Percentiles rank a stretch among this genome's conserved stretches.
Evolutionary conservation across 1,140 invertebrate genomes (phyloP).

Genomic region (Polyergus mexicanus): DNA sequence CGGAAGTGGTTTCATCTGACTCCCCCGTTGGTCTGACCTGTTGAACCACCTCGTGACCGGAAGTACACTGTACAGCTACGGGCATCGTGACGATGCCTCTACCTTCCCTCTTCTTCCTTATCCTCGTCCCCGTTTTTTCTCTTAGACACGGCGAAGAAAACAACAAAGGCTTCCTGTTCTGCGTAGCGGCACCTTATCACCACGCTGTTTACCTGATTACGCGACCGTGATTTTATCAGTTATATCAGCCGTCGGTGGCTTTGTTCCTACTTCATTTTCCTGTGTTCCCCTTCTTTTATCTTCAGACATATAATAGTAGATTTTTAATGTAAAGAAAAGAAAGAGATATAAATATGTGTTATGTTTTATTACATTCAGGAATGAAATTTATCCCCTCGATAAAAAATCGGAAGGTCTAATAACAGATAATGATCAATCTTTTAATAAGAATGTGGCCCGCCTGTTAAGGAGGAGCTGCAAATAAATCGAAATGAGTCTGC

Average conservation of each 20-base stretch:
- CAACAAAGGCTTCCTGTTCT: conserved; percentile 83
- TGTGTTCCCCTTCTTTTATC: neutral
- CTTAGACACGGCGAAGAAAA: conserved; percentile 72
- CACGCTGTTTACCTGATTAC: conserved; percentile 78
- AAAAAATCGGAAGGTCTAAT: neutral
- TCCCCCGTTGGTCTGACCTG: conserved; percentile 86
- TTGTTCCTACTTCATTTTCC: conserved; percentile 40
- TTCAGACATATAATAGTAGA: neutral
- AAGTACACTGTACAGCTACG: conserved; percentile 84
- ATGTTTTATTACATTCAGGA: neutral
- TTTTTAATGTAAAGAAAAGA: neutral
- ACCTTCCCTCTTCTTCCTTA: conserved; percentile 22
- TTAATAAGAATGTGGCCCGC: neutral
- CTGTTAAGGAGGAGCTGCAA: neutral
- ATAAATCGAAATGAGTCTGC: neutral
- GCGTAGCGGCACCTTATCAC: conserved; percentile 78
- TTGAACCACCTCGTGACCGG: conserved; percentile 87
- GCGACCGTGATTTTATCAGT: conserved; percentile 58
- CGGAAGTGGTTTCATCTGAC: conserved; percentile 87
- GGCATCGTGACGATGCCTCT: conserved; percentile 73
- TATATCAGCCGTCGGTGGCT: neutral
- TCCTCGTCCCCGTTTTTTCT: conserved; percentile 38
- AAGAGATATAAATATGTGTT: neutral
- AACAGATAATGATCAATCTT: conserved; percentile 7
- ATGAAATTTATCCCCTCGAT: neutral